A percentile compares a stretch with the other conserved stretches of the same genome.
These are phyloP conservation scores for Theretra japonica DNA, from an alignment of 2,888 invertebrate species.

Conservation along the genomic window DNA sequence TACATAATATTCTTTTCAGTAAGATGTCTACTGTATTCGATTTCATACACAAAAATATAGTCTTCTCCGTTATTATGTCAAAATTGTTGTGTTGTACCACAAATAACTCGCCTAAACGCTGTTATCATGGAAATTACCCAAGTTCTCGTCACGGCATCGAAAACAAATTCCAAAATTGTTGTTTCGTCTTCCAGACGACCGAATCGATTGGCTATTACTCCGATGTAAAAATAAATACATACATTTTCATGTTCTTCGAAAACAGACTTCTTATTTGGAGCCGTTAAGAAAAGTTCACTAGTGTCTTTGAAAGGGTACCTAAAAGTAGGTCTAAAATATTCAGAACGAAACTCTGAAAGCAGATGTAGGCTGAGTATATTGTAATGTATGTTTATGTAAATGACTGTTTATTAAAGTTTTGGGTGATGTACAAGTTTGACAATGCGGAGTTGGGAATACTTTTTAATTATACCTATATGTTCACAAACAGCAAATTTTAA, in stretches of 20 bases:
- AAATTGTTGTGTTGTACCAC: slow-evolving; percentile 2
- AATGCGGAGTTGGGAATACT: not conserved
- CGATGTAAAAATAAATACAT: slow-evolving; percentile 12
- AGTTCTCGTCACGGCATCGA: not conserved
- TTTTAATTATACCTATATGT: no score
- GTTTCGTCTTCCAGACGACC: slow-evolving; percentile 26
- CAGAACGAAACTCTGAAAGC: not conserved
- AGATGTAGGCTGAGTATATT: slow-evolving; percentile 2
- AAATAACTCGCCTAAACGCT: not conserved
- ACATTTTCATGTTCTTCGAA: not conserved
- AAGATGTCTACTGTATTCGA: not conserved
- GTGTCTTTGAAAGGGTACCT: slow-evolving; percentile 3
- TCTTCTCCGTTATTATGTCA: not conserved
- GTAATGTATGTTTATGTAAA: not conserved
- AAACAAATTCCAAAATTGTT: slow-evolving; percentile 22
- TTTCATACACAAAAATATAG: not conserved
- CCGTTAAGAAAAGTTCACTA: not conserved
- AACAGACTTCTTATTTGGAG: not conserved
- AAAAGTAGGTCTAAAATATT: slow-evolving; percentile 1
- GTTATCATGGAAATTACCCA: slow-evolving; percentile 10
- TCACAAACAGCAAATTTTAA: no score
- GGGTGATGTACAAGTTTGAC: not conserved
- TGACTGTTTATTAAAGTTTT: not conserved
- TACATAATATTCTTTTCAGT: not conserved
- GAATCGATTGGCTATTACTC: slow-evolving; percentile 9